Base-by-base conservation (phyloP, 2,113 vertebrate species). In the Cettia cetti region DNA sequence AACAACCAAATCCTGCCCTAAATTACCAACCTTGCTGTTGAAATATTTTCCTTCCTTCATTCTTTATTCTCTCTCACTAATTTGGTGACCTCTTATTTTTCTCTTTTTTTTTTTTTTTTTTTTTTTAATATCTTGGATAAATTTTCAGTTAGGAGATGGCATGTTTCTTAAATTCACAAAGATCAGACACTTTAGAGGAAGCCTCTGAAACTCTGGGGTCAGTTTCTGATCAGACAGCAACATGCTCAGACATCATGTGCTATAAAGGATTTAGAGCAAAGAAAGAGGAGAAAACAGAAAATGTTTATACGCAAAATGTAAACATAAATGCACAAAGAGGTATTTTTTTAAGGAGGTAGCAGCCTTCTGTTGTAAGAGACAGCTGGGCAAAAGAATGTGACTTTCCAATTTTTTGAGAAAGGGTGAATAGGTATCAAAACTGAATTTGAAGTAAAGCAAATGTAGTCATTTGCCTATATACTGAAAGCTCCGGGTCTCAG, bases 181-280 rank as follows among this genome's bases (percentile, higher is more conserved):
- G 21, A 42, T 19, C 20, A 15, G 3, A 82, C 31, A 24, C 10
- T 85, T 89, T 92, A 5, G 15, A 85, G 16, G n/a, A 84, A 65
- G n/a, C 27, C 10, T 59, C 64, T 64, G 26, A 64, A 13, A 40
- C 11, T 42, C 16, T 59, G 30, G 15, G 20, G 5, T 65, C 28
- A 45, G 15, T 42, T 89, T 72, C 49, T 72, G 23, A 44, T 44
- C 35, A 45, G 33, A 17, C 9, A 82, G n/a, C 6, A 37, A 10
- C 10, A 33, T 1, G 1, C 8, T 76, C 0, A 7, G 49, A 53
- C n/a, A 69, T 33, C 5, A 50, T 18, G 13, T 75, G 17, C 4
- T 71, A 12, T 33, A 35, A 52, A 69, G 21, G 4, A 12, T 39
- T 69, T 60, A 65, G 54, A 82, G 13, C 16, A 54, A 21, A 72